These are phyloP conservation scores for Scaptomyza montana DNA, from an alignment of 1,140 invertebrate species.

Conservation along the genomic window DNA sequence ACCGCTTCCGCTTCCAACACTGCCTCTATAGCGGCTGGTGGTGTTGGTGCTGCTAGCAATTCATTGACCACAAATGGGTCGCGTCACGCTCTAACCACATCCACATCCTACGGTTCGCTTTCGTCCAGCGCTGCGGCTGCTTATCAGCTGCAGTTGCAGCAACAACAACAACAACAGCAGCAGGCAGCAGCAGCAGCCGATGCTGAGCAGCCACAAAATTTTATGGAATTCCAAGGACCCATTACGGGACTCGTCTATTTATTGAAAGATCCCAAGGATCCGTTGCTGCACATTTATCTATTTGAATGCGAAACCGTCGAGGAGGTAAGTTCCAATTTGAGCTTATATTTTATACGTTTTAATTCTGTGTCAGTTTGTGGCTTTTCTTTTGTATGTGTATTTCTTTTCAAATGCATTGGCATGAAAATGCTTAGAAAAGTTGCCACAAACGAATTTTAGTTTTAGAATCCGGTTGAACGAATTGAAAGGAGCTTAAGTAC, in stretches of 20 bases:
- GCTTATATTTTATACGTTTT: constrained; percentile 20
- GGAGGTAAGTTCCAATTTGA: constrained; percentile 85
- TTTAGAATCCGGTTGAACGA: constrained; percentile 10
- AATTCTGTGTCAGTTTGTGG: constrained; percentile 43
- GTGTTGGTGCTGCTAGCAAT: constrained; percentile 25
- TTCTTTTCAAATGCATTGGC: constrained; percentile 49
- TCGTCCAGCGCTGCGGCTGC: constrained; percentile 71
- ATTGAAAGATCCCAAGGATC: constrained; percentile 86
- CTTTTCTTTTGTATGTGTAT: constrained; percentile 28
- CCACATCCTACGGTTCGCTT: constrained; percentile 78
- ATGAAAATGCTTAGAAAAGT: constrained; percentile 63
- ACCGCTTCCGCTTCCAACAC: constrained; percentile 39
- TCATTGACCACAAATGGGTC: constrained; percentile 62
- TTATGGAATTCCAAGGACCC: constrained; percentile 83
- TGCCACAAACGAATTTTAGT: constrained; percentile 29
- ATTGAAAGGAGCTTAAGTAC: constrained; percentile 15
- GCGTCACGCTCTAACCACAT: constrained; percentile 72
- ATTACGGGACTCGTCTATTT: constrained; percentile 85
- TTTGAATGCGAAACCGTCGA: constrained; percentile 86
- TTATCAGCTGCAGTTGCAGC: constrained; percentile 66
- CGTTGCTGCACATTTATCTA: constrained; percentile 87
- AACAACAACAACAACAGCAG: constrained; percentile 33
- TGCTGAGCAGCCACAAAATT: constrained; percentile 68
- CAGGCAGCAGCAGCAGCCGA: constrained; percentile 30
- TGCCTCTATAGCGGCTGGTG: constrained; percentile 13